A percentile compares a stretch with the other conserved stretches of the same genome.
Evolutionary conservation across 2,888 invertebrate genomes (phyloP).

Genomic region (Penaeus monodon): DNA sequence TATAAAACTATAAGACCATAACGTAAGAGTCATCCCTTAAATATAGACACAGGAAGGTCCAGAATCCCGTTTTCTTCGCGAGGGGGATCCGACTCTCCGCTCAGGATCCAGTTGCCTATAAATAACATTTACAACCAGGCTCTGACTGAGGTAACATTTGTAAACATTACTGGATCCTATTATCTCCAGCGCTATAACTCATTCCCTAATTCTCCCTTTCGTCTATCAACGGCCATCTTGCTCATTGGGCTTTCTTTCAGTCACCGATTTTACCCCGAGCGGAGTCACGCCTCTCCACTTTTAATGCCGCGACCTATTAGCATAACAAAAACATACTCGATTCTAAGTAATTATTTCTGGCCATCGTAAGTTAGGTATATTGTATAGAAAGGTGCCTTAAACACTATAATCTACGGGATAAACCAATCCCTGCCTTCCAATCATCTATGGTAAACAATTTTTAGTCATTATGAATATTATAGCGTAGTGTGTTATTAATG

Average conservation of each 20-base stretch:
- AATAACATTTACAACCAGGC: conserved; percentile 57
- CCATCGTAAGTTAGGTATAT: conserved; percentile 57
- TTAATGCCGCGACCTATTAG: conserved; percentile 54
- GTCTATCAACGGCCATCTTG: conserved; percentile 59
- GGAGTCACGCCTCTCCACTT: conserved; percentile 58
- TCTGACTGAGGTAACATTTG: conserved; percentile 62
- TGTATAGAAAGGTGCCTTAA: conserved; percentile 59
- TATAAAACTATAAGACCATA: conserved; percentile 33
- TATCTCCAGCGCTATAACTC: conserved; percentile 56
- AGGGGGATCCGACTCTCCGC: conserved; percentile 13
- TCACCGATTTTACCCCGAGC: conserved; percentile 39
- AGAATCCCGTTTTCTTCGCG: background rate
- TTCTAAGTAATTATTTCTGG: conserved; percentile 61
- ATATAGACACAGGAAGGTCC: background rate
- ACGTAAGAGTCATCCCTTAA: background rate
- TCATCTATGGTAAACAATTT: conserved; percentile 35
- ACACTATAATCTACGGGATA: conserved; percentile 59
- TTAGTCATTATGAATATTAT: conserved; percentile 33
- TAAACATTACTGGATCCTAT: conserved; percentile 62
- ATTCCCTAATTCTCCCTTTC: conserved; percentile 48
- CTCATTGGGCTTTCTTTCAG: conserved; percentile 53
- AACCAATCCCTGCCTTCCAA: conserved; percentile 46
- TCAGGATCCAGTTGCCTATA: conserved; percentile 55
- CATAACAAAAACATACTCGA: conserved; percentile 61
- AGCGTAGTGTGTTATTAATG: conserved; percentile 8